phyloP scores from a whole-genome alignment of 1,140 invertebrate species.

The Drosophila tani region DNA sequence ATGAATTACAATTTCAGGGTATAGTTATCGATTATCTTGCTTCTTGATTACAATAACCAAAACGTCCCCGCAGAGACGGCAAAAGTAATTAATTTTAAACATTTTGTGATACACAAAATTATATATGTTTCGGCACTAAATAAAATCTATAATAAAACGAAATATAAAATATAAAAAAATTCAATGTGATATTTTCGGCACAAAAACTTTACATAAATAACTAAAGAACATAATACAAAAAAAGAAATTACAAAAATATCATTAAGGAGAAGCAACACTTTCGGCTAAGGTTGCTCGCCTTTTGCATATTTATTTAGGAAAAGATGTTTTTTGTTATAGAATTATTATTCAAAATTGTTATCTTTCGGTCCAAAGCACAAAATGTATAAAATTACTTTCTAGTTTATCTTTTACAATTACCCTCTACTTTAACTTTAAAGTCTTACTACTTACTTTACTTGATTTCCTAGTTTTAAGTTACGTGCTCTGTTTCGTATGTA shows the following conservation, averaged over 20 bases:
- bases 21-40: slow-evolving; percentile 28
- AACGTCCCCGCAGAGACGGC: slow-evolving; percentile 55
- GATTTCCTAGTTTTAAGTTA: slow-evolving; percentile 60
- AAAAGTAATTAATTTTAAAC: slow-evolving; percentile 80
- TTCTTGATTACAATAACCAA: slow-evolving; percentile 41
- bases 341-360: slow-evolving; percentile 81
- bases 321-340: slow-evolving; percentile 50
- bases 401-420: slow-evolving; percentile 62
- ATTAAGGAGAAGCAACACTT: slow-evolving; percentile 47
- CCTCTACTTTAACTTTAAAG: slow-evolving; percentile 43
- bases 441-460: slow-evolving; percentile 37
- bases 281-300: slow-evolving; percentile 30
- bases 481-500: slow-evolving; percentile 59
- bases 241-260: slow-evolving; percentile 37
- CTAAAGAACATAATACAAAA: slow-evolving; percentile 31
- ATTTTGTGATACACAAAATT: slow-evolving; percentile 85
- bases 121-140: slow-evolving; percentile 64
- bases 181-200: slow-evolving; percentile 85
- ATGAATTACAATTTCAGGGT: slow-evolving; percentile 20
- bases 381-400: slow-evolving; percentile 81
- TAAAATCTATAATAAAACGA: slow-evolving; percentile 42
- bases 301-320: slow-evolving; percentile 55
- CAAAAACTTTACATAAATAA: slow-evolving; percentile 75
- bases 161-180: slow-evolving; percentile 54
- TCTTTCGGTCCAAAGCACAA: slow-evolving; percentile 80